A percentile compares a stretch with the other conserved stretches of the same genome.
Conservation (phyloP, 2,797 vertebrate species). For the Vireo griseus region DNA sequence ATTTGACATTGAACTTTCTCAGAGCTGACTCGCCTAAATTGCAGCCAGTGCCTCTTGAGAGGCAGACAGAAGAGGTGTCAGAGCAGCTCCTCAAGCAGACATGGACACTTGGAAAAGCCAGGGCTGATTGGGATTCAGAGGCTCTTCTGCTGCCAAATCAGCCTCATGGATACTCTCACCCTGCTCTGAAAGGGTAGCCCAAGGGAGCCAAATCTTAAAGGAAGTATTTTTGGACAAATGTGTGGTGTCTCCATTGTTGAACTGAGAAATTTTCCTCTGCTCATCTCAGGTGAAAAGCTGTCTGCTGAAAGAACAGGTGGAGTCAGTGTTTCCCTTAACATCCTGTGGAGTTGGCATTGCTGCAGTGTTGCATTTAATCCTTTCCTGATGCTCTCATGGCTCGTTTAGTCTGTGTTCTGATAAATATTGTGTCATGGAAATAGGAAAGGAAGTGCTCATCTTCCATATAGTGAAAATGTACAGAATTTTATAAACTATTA, state of each 20-base stretch:
- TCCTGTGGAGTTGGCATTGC: not conserved
- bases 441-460: not conserved
- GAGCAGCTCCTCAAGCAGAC: not conserved
- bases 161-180: not conserved
- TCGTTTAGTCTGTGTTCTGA: not conserved
- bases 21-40: not conserved
- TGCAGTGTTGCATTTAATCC: not conserved
- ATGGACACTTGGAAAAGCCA: not conserved
- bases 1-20: not conserved
- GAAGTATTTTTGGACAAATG: not conserved
- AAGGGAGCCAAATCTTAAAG: not conserved
- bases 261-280: not conserved
- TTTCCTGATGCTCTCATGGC: not conserved
- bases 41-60: not conserved
- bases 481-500: not conserved
- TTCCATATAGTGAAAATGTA: not conserved
- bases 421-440: not conserved
- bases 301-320: not conserved
- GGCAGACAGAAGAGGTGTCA: not conserved
- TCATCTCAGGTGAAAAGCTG: not conserved
- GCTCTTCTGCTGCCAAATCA: not conserved
- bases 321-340: not conserved
- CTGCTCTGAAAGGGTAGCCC: fast-evolving
- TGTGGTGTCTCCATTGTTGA: fast-evolving
- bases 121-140: not conserved